Evolutionary conservation across 2,113 vertebrate genomes (phyloP), one percentile per base, ranked within the genome.

Genomic region (Hyperoodon ampullatus): DNA sequence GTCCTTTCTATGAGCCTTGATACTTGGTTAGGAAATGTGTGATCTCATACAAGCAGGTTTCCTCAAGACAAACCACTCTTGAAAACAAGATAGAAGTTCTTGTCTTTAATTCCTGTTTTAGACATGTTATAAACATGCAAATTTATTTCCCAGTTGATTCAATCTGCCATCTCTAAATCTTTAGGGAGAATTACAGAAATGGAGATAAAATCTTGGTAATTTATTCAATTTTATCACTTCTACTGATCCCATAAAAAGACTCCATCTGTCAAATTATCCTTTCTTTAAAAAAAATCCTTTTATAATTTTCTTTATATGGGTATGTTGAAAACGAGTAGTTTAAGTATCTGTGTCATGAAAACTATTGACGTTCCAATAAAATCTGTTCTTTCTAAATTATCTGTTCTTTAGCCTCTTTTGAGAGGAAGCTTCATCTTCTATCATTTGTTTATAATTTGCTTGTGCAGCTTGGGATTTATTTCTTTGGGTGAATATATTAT

Each of bases 241-340:
- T 93, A 96, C 97, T 95, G 95, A 97, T 97, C 90, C 97, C 96
- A 98, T 97, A 98, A 98, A 98, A 98, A 97, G 97, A 96, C 88
- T 97, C 97, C 97, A 98, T 98, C 97, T 98, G 98, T 98, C 97
- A 97, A 98, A 98, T 98, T 98, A 98, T 98, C 96, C 96, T 98
- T 97, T 85, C 90, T 89, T 95, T 39, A 94, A 71, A 95, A 93
- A 95, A 92, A 94, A 94, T 63, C 44, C 80, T 95, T 97, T 98
- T 98, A 97, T 97, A 97, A 97, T 97, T 95, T 97, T 98, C 95
- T 98, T 98, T 97, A 92, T 95, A 97, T 90, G 96, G 92, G 39
- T 90, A 90, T 92, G 96, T 90, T 96, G 95, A 95, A 98, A 97
- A 97, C 1, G 89, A 96, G 96, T 93, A 92, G 80, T 92, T 96